Percentiles rank a stretch among this genome's conserved stretches.
Evolutionary conservation across 2,113 vertebrate species (phyloP).

Genomic region (Alces alces): DNA sequence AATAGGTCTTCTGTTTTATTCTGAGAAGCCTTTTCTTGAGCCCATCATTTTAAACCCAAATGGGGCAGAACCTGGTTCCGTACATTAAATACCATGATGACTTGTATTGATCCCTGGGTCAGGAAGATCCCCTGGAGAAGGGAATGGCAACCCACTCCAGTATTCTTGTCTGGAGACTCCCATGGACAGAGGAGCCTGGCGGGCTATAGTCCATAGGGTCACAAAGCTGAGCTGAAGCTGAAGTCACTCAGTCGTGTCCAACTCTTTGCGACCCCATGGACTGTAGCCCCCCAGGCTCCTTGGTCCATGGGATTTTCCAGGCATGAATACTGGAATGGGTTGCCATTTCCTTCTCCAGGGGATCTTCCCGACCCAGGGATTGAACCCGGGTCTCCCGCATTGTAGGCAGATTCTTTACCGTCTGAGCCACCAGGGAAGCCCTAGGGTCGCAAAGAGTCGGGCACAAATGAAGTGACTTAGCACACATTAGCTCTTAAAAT

Average conservation of each 20-base stretch:
- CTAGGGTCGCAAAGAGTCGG: rapidly evolving
- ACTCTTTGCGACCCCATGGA: too few relatives aligned
- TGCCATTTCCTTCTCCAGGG: too few relatives aligned
- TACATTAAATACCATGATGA: too few relatives aligned
- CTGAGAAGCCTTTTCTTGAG: not conserved
- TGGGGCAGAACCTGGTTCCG: not conserved
- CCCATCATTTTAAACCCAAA: not conserved
- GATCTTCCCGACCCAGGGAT: too few relatives aligned
- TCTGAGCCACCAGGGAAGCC: too few relatives aligned
- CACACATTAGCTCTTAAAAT: rapidly evolving
- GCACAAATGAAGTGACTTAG: not conserved
- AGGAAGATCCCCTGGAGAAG: not conserved
- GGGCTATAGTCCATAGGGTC: rapidly evolving
- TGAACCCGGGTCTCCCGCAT: too few relatives aligned
- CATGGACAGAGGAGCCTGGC: not conserved
- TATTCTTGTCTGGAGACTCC: not conserved
- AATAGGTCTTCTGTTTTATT: too few relatives aligned
- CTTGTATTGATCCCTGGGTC: not conserved
- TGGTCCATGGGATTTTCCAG: too few relatives aligned
- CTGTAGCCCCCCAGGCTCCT: too few relatives aligned
- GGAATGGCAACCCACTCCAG: not conserved
- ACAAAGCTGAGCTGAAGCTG: not conserved
- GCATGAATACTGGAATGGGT: too few relatives aligned
- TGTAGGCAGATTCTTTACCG: too few relatives aligned
- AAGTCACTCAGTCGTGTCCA: too few relatives aligned